Base-by-base conservation (phyloP, 2,888 invertebrate genomes). In the Luperina testacea region DNA sequence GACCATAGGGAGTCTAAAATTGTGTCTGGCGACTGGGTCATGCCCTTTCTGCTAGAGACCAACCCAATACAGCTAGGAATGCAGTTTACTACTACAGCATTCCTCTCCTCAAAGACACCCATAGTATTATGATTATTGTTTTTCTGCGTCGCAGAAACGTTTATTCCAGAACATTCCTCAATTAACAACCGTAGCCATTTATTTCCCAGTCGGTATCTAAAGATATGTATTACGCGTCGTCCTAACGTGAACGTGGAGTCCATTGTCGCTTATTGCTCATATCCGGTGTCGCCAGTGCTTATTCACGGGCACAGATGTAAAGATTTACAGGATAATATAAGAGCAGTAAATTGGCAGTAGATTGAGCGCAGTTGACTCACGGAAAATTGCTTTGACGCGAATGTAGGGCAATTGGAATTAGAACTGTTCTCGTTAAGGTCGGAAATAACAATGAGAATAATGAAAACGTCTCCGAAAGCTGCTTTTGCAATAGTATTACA, bases 261-360 rank as follows among this genome's bases (percentile, higher is more conserved):
- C 89, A 94, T 94, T 94, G 93, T 92, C 89, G 91, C 78, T 94
- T 89, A 95, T 95, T 95, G 94, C 93, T 92, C 90, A 92, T 93
- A 92, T 95, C 95, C 95, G 95, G 92, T 87, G 86, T 88, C 89
- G 84, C 85, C 84, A 81, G 86, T 87, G 86, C 70, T 87, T 87
- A 45, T 77, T 78, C 88, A 86, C 75, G 78, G 69, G 32, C 74
- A 83, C 72, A 76, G 80, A 90, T 80, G 72, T 87, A 84, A 77
- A 85, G 72, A 82, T 75, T 78, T 81, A 78, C 84, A 77, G 82
- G 87, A 88, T 86, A 85, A 77, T 77, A 76, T 79, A 82, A 78
- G 69, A 77, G 51, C 73, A 65, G 71, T 78, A 80, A 88, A 86
- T 85, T 83, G 81, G 5, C 20, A 59, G 32, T 51, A 57, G 63